Evolutionary conservation across 2,888 invertebrate genomes (phyloP), one percentile per base, ranked within the genome.

Genomic region (Cylindroiulus punctatus): DNA sequence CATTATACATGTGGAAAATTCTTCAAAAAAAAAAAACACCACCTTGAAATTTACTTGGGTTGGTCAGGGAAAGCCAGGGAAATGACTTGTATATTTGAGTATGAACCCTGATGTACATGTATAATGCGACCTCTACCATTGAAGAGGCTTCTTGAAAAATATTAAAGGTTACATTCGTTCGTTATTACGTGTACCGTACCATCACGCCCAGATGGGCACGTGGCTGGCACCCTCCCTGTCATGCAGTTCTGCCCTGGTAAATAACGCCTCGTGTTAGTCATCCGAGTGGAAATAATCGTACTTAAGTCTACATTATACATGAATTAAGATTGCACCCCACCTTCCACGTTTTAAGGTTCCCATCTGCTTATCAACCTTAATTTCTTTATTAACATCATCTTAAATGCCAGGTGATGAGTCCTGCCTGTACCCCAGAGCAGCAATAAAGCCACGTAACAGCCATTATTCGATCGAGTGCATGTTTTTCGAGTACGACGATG

Each of bases 161-260:
- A 14, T 5, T n/a, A 52, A 52, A 76, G 76, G 30, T 26, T 76
- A 30, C 26, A 76, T 30, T 30, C 76, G 22, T 76, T 57, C 22
- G 14, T 76, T 12, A 52, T 30, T 12, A 76, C 30, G 76, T 12
- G 76, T 76, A 76, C 65, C 22, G 19, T 26, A 4, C 22, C n/a
- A 52, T n/a, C 12, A 47, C 47, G 76, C 26, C 76, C 12, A 12
- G 26, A 26, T 22, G 22, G 76, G 76, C 76, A 76, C 76, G 76
- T 76, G 76, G 26, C 30, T 76, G 76, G 76, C 76, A 76, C 76
- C 76, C 76, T 76, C 76, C 76, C 26, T 76, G 30, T 76, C 76
- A 76, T 30, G 76, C 76, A 14, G 76, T 10, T 76, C 14, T 76
- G 76, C 26, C 14, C 76, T 76, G 30, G 12, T 76, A 76, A 76